Base-by-base conservation (phyloP, 2,888 invertebrate genomes). In the Glaucopsyche alexis region DNA sequence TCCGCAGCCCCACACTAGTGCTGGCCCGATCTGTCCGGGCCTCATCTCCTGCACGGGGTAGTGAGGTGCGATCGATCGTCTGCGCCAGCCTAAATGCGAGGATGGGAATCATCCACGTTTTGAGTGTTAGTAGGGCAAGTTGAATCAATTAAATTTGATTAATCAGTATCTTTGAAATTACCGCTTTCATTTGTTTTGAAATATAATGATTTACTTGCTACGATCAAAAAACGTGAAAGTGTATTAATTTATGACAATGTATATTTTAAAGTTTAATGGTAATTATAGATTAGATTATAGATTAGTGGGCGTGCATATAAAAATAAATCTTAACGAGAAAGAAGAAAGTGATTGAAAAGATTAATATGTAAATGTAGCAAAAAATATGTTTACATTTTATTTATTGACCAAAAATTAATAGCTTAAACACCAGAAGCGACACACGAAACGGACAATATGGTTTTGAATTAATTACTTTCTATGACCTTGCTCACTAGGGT, bases 331-430 rank as follows among this genome's bases (percentile, higher is more conserved):
- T 60, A 5, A 42, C 7, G 4, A 60, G 11, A 29, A 60, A 60
- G 11, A 29, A 60, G 60, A 60, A 60, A 60, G 29, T 60, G 60
- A 60, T 42, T 42, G 42, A 47, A 47, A 47, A 47, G 47, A 13
- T n/a, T 16, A 7, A 16, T 52, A 52, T 9, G 16, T 16, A 52
- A 9, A 19, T 55, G 55, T 19, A 19, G 14, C 50, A 52, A 55
- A 55, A 55, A 55, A 55, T 11, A 55, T 55, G 55, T 19, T 55
- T 19, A 55, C 52, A 19, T 9, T 55, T 55, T 55, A 55, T 55
- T 55, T 55, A 55, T 55, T 55, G 9, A 0, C 4, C 7, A 16
- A 4, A 19, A 16, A 55, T 16, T 55, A 55, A 9, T 47, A 47
- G 47, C 2, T 55, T 3, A 9, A 55, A 55, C 52, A 55, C 19